Conservation (phyloP, 2,113 vertebrate genomes). For the Dascyllus trimaculatus region DNA sequence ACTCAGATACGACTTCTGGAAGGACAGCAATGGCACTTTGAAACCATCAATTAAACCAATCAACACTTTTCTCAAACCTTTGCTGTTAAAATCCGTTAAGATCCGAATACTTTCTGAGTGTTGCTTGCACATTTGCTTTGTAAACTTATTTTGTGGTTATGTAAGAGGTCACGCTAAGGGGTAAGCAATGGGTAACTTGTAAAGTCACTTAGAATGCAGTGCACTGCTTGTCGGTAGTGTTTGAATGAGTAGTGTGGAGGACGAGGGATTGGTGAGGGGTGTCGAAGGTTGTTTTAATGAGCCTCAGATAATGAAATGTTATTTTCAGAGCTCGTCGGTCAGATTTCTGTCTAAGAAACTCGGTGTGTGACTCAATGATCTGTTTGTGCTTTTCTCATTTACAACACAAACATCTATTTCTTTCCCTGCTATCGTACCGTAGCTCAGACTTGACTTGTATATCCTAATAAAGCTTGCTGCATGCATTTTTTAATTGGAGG, state of each 20-base stretch:
- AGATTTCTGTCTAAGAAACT: conserved; percentile 52
- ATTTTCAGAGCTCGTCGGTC: conserved; percentile 59
- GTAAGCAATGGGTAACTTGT: conserved; percentile 1
- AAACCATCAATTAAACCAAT: conserved; percentile 1
- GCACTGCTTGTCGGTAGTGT: conserved; percentile 28
- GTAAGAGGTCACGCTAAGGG: neutral
- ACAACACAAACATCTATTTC: conserved; percentile 66
- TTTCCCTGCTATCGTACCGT: conserved; percentile 45
- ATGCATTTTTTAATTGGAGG: conserved; percentile 83
- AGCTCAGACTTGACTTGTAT: conserved; percentile 68
- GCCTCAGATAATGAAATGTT: conserved; percentile 75
- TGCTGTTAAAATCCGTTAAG: too few relatives aligned
- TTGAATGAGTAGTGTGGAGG: conserved; percentile 32
- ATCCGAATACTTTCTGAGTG: neutral
- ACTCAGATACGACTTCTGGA: conserved; percentile 58
- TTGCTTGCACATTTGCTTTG: neutral
- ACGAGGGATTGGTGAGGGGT: conserved; percentile 31
- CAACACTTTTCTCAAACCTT: neutral
- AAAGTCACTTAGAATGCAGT: conserved; percentile 4
- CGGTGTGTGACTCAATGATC: conserved; percentile 57
- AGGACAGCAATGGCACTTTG: neutral
- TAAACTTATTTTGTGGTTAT: neutral
- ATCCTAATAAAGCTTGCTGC: conserved; percentile 73
- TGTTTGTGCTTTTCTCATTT: conserved; percentile 70
- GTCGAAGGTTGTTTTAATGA: conserved; percentile 67